phyloP scores from a whole-genome alignment of 2,797 vertebrate genomes.

The Danio jaintianensis region DNA sequence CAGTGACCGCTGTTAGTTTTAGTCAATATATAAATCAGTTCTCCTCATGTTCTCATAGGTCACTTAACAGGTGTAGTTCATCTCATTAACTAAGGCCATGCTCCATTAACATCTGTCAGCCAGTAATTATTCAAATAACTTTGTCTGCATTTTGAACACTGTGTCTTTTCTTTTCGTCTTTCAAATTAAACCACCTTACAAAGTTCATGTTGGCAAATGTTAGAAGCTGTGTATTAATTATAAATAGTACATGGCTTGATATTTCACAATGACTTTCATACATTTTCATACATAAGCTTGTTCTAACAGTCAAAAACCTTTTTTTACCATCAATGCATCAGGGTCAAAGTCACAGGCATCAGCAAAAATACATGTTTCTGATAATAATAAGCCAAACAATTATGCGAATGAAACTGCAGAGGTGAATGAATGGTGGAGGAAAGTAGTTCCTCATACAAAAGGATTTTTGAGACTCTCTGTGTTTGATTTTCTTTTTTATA shows the following conservation, averaged over 20 bases:
- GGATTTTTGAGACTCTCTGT: no score
- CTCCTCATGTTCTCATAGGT: not conserved
- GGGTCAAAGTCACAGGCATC: no score
- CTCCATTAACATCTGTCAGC: not conserved
- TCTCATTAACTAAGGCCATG: not conserved
- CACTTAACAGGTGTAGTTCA: not conserved
- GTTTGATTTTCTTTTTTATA: no score
- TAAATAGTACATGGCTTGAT: not conserved
- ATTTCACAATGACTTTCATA: not conserved
- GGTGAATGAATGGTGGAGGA: no score
- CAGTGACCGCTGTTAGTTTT: not conserved
- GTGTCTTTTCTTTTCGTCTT: not conserved
- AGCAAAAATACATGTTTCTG: not conserved
- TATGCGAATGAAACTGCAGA: no score
- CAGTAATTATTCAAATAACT: not conserved
- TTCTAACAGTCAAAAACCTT: not conserved
- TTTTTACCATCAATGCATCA: not conserved
- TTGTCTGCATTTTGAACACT: not conserved
- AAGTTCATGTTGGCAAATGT: not conserved
- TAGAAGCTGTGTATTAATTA: not conserved
- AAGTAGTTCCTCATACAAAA: no score
- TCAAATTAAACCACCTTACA: not conserved
- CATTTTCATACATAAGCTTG: not conserved
- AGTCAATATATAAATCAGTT: not conserved
- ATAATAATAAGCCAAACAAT: not conserved